phyloP scores from a whole-genome alignment of 2,113 vertebrate species.

The Hylia prasina region DNA sequence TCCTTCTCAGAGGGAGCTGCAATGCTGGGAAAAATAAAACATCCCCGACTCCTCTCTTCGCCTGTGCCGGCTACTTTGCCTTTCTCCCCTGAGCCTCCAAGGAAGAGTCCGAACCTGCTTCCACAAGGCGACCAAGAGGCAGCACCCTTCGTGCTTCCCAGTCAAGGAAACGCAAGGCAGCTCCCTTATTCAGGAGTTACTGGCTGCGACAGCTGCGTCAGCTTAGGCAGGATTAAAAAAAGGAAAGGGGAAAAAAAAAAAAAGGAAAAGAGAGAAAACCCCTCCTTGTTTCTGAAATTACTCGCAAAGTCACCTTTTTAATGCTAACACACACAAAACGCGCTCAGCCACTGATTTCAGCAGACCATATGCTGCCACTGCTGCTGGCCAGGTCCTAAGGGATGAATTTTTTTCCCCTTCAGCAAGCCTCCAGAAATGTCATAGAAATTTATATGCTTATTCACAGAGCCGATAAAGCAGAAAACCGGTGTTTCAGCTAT shows the following conservation, averaged over 20 bases:
- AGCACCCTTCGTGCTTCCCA: not conserved
- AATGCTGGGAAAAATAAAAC: not conserved
- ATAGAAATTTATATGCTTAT: slow-evolving; percentile 81
- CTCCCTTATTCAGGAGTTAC: slow-evolving; percentile 9
- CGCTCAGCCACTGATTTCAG: slow-evolving; percentile 60
- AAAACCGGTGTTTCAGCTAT: slow-evolving; percentile 78
- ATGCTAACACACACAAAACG: slow-evolving; percentile 59
- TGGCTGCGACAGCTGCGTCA: slow-evolving; percentile 39
- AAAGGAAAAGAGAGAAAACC: not conserved
- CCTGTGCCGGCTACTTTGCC: not conserved
- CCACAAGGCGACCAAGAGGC: not conserved
- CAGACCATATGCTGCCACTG: slow-evolving; percentile 73
- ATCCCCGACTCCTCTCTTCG: not conserved
- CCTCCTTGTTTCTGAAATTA: slow-evolving; percentile 61
- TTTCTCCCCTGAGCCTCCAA: not conserved
- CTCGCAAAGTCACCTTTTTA: slow-evolving; percentile 73
- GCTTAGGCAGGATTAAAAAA: slow-evolving; percentile 29
- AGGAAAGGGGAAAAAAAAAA: fast-evolving
- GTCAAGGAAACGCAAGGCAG: not conserved
- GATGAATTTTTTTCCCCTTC: slow-evolving; percentile 77
- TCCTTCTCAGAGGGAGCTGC: not conserved
- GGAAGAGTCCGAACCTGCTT: not conserved
- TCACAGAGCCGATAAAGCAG: slow-evolving; percentile 79
- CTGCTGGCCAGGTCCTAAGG: slow-evolving; percentile 71
- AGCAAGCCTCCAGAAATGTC: slow-evolving; percentile 78